Evolutionary conservation across 2,113 vertebrate genomes (phyloP), one percentile per base, ranked within the genome.

Genomic region (Lanius ludovicianus): DNA sequence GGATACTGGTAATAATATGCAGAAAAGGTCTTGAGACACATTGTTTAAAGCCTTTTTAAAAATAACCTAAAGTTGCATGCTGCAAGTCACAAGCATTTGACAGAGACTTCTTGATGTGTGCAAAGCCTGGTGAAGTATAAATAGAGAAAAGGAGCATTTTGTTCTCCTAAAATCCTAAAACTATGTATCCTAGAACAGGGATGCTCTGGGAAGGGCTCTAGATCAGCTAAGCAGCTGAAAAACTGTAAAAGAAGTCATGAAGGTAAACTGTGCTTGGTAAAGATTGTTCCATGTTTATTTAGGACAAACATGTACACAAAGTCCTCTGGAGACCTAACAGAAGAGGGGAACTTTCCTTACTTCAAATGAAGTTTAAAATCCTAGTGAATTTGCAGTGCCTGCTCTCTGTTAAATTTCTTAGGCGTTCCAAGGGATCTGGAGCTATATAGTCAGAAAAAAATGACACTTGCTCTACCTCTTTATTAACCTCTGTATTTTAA

Each of bases 21-120:
- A 49, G 44, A 28, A 87, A 75, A 67, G 7, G 11, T 85, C 18
- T 70, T 64, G 28, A 70, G 64, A 53, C 19, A 41, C 13, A 20
- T 31, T 27, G 7, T 39, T 70, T 46, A 62, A 53, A 57, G 8
- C 11, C 14, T 60, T 77, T 75, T 56, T 9, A 1, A 24, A 86
- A 84, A 85, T 39, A 0, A 56, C 11, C 3, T 50, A 10, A 60
- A 67, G 5, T 15, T 46, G 20, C 13, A 18, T 17, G 20, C 10
- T 79, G 8, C 49, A 53, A 63, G 28, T 42, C 13, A 57, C 0
- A 0, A 63, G 9, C 12, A 41, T 22, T 16, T 69, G 31, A 35
- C 25, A 46, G 68, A 52, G 20, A 35, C 18, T 62, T 93, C 52
- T 31, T 39, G 24, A n/a, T 21, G 7, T 6, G 4, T 9, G 5